A percentile compares a stretch with the other conserved stretches of the same genome.
These are phyloP conservation scores for Seira musarum DNA, from an alignment of 2,888 invertebrate genomes.

Conservation along the genomic window DNA sequence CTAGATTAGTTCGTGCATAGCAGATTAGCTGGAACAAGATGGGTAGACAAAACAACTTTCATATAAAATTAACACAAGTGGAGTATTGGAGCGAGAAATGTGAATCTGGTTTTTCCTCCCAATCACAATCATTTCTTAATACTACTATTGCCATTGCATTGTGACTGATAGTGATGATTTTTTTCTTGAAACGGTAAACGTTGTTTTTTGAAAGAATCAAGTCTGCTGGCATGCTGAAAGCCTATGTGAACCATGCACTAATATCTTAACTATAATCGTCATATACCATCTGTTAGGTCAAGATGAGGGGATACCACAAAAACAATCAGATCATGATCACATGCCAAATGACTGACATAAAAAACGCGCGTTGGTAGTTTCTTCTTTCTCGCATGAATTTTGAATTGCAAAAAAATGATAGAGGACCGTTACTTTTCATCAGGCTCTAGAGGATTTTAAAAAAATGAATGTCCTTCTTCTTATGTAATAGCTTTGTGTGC, in stretches of 20 bases:
- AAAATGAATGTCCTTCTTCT: neutral
- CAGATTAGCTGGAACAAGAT: neutral
- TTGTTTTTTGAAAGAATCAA: constrained; percentile 12
- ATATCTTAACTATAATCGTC: neutral
- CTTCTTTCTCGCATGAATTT: neutral
- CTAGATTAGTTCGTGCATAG: neutral
- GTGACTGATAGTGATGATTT: constrained; percentile 12
- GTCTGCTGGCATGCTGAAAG: neutral
- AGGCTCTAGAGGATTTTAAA: neutral
- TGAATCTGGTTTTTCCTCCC: constrained; percentile 19
- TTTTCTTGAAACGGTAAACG: constrained; percentile 24
- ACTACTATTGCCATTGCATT: constrained; percentile 8
- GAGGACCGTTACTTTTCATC: constrained; percentile 14
- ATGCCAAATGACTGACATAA: constrained; percentile 18
- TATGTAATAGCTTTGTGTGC: neutral
- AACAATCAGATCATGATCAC: constrained; percentile 21
- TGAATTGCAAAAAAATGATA: neutral
- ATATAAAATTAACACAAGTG: neutral
- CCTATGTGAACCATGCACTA: neutral
- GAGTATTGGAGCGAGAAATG: too few species aligned
- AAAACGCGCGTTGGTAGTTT: constrained; percentile 7
- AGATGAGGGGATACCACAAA: constrained; percentile 3
- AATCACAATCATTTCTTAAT: neutral
- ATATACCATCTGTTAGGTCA: constrained; percentile 10
- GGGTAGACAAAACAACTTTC: neutral